Evolutionary conservation across 2,797 vertebrate species (phyloP), one percentile per base, ranked within the genome.

Genomic region (Intellagama lesueurii): DNA sequence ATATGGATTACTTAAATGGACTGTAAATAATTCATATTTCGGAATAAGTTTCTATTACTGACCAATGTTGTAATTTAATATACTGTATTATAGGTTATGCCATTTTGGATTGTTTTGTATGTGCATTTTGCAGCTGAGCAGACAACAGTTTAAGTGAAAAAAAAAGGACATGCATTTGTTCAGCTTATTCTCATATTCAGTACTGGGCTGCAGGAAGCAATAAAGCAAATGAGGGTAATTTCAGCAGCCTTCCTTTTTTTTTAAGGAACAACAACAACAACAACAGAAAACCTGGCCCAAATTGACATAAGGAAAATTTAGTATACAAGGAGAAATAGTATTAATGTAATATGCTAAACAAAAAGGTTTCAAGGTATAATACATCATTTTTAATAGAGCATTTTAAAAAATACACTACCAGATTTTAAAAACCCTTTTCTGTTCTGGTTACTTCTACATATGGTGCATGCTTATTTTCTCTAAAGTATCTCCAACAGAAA

Each of bases 1-100:
- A 98, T 98, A 99, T 98, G 98, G 98, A 98, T 98, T 11, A 98
- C 98, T 98, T 98, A 98, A 98, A 98, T 98, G 98, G 98, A 97
- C 97, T 98, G 98, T 99, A 98, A 99, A 99, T 99, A 99, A 99
- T 99, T 99, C 98, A 99, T 99, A 98, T 96, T 97, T 98, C 98
- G 97, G 97, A 99, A 99, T 98, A 98, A 98, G 98, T 98, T 98
- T 98, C 98, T 98, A 98, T 98, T 98, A 98, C 97, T 97, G 97
- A 97, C 97, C 97, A 97, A 94, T 97, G 98, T 97, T 98, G 98
- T 98, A 98, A 98, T 98, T 98, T 99, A 98, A 98, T 99, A 98
- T 98, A 98, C 97, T 98, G 97, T 98, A 98, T 98, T 98, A 98
- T 98, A 98, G 96, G 96, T 96, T 98, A 96, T 97, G 96, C 96